Base-by-base conservation (phyloP, 2,113 vertebrate genomes). In the Symphodus melops region DNA sequence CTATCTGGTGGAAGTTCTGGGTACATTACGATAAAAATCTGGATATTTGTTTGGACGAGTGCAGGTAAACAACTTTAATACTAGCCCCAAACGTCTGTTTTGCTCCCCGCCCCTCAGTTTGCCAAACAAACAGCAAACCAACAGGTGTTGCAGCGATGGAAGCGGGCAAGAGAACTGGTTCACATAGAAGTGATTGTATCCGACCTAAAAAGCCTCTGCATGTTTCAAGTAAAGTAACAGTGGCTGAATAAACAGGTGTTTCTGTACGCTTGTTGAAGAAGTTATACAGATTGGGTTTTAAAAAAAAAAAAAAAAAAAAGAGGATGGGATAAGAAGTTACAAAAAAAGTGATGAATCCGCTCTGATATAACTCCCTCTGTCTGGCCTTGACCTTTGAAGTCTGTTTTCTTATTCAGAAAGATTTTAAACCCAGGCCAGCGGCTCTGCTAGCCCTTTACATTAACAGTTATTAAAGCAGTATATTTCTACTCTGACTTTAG, bases 361-460 rank as follows among this genome's bases (percentile, higher is more conserved):
- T 14, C 42, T 44, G 42, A 44, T 14, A 48, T 48, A 62, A 77
- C 61, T 61, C 60, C 33, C 2, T 8, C 39, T 79, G 62, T 83
- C 37, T 74, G 80, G 62, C 23, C n/a, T 58, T 82, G 84, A 89
- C 90, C 81, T 91, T 88, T 87, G 6, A 72, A 68, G 55, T 49
- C 63, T 66, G 77, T 70, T 87, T 80, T 53, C 66, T 83, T 52
- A 80, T 77, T 81, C 77, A 57, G 52, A 85, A 49, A 39, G 49
- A 82, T 77, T 60, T 36, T 58, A 48, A 72, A 74, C 64, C n/a
- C n/a, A 37, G 42, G 76, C 81, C 72, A 79, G 37, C 48, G 81
- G 86, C 79, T 59, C 59, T 0, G 17, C 25, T 12, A 75, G 75
- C 78, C 85, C 86, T 87, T 82, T 75, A 64, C 71, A 39, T 70